Base-by-base conservation (phyloP, 2,113 vertebrate genomes). In the Pica pica region DNA sequence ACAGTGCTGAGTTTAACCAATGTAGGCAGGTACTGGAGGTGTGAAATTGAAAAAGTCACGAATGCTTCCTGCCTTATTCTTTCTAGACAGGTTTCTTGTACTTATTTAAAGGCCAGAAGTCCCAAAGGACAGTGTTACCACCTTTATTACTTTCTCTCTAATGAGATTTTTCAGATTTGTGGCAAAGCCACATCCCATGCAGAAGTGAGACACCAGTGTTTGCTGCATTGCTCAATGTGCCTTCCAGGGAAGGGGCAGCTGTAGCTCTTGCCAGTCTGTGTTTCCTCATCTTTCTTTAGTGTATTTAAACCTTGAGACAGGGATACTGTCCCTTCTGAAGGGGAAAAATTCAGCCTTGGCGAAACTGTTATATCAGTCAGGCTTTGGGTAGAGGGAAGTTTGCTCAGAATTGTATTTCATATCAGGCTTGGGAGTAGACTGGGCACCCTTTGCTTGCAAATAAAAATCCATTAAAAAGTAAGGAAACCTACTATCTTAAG, bases 111-210 rank as follows among this genome's bases (percentile, higher is more conserved):
- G 87, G 90, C 90, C 9, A 47, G 69, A 52, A 53, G 39, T 95
- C 73, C 78, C 79, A 65, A 64, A 83, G 63, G 89, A 80, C 46
- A 87, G 47, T 53, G 63, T 63, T 81, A 50, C 49, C 71, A 57
- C 57, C 65, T 90, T 96, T 92, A 97, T 94, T 97, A 95, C 77
- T 92, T 90, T 96, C 57, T 91, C 23, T 76, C 69, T 96, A 91
- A 96, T 94, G 81, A 95, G 83, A 90, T 93, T 92, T 77, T 95
- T 88, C 69, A 94, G 63, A 73, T 94, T 56, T 88, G 60, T 64
- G 78, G 86, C 61, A 47, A 87, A 82, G 73, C n/a, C 79, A 22
- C 86, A 70, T 95, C 94, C 89, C 59, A 11, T 71, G 87, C 80
- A 69, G 42, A 73, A 35, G 88, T 71, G 75, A 87, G 88, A 82